These are phyloP conservation scores for Luffia ferchaultella DNA, from an alignment of 2,888 invertebrate species.

Conservation along the genomic window DNA sequence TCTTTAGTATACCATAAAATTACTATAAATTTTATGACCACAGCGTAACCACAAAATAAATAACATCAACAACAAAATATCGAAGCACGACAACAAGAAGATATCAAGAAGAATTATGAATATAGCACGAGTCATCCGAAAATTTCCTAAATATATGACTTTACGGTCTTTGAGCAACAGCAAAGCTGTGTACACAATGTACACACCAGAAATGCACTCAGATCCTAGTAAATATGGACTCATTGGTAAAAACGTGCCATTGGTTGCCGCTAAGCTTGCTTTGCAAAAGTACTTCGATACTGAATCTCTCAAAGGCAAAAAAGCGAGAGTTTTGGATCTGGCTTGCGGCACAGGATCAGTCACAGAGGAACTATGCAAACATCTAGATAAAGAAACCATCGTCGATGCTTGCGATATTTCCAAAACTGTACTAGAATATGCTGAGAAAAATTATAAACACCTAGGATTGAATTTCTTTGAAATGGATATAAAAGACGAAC, in stretches of 20 bases:
- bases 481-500: not conserved
- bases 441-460: not conserved
- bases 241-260: not conserved
- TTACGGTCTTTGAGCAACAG: too few species aligned
- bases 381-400: not conserved
- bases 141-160: too few species aligned
- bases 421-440: not conserved
- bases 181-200: not conserved
- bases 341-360: not conserved
- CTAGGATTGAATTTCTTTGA: not conserved
- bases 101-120: too few species aligned
- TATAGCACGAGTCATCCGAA: too few species aligned
- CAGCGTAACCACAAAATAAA: too few species aligned
- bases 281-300: not conserved
- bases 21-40: too few species aligned
- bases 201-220: not conserved
- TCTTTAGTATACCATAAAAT: too few species aligned
- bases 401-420: not conserved
- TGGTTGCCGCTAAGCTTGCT: not conserved
- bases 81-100: too few species aligned
- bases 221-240: not conserved
- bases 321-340: not conserved
- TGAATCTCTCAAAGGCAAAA: too few species aligned
- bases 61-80: too few species aligned
- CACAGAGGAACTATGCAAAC: not conserved